Conservation (phyloP, 2,888 invertebrate genomes). For the Spisula subtruncata region DNA sequence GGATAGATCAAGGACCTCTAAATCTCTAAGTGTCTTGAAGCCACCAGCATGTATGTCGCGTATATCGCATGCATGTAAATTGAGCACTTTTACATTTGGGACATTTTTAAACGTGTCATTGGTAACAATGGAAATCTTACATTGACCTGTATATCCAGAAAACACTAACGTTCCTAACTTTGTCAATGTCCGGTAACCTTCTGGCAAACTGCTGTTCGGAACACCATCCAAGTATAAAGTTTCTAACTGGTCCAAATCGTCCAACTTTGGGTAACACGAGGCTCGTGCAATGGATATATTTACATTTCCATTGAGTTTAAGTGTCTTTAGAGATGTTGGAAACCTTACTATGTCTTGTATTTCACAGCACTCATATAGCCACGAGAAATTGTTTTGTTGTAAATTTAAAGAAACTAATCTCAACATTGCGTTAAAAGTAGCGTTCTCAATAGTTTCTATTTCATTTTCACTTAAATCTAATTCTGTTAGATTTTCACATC, state of each 20-base stretch:
- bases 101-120: slow-evolving; percentile 36
- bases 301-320: slow-evolving; percentile 25
- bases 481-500: neutral
- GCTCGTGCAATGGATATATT: neutral
- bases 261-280: neutral
- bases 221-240: slow-evolving; percentile 33
- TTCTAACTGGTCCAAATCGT: neutral
- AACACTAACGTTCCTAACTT: slow-evolving; percentile 12
- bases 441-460: neutral
- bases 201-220: neutral
- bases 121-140: slow-evolving; percentile 14
- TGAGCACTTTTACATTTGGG: neutral
- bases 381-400: neutral
- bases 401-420: neutral
- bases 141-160: slow-evolving; percentile 31
- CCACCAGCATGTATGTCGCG: slow-evolving; percentile 14
- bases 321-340: neutral
- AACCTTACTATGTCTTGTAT: neutral
- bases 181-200: neutral
- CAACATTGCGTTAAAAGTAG: neutral
- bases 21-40: slow-evolving; percentile 1
- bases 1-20: slow-evolving; percentile 54
- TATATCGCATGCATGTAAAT: slow-evolving; percentile 24
- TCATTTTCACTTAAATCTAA: slow-evolving; percentile 12
- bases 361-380: neutral